Percentiles rank a stretch among this genome's conserved stretches.
Evolutionary conservation across 2,888 invertebrate species (phyloP).

Genomic region (Acleris laterana): DNA sequence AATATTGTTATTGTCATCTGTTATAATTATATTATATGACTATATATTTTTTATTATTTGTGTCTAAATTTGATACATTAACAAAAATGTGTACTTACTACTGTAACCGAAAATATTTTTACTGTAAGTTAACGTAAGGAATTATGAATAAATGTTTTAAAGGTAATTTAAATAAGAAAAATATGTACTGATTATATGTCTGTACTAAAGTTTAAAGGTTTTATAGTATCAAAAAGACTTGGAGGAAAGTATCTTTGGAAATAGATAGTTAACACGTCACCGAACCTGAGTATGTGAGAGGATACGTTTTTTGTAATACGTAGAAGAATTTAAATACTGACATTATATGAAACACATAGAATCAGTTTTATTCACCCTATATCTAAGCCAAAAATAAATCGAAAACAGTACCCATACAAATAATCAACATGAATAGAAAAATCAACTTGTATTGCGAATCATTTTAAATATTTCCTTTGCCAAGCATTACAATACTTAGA

Average conservation of each 20-base stretch:
- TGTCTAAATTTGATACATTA: slow-evolving; percentile 1
- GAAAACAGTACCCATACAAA: not conserved
- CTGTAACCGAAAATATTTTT: slow-evolving; percentile 17
- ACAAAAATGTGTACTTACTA: not conserved
- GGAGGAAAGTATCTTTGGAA: slow-evolving; percentile 7
- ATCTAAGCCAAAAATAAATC: not conserved
- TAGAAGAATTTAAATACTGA: not conserved
- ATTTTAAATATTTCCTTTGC: slow-evolving; percentile 14
- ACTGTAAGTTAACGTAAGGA: slow-evolving; percentile 14
- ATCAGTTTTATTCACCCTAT: not conserved
- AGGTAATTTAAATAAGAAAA: slow-evolving; percentile 1
- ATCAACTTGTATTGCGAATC: slow-evolving; percentile 1
- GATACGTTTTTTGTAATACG: not conserved
- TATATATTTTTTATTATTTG: slow-evolving; percentile 1
- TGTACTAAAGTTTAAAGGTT: slow-evolving; percentile 13
- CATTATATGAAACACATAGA: not conserved
- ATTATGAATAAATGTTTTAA: slow-evolving; percentile 14
- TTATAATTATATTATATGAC: not conserved
- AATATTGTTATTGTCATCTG: too few relatives aligned
- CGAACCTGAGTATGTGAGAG: slow-evolving; percentile 2
- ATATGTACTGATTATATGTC: slow-evolving; percentile 16
- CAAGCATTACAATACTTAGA: slow-evolving; percentile 14
- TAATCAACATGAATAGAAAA: not conserved
- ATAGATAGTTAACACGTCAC: slow-evolving; percentile 5
- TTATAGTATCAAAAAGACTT: slow-evolving; percentile 11